Percentiles rank a stretch among this genome's conserved stretches.
Evolutionary conservation across 2,113 vertebrate genomes (phyloP).

Genomic region (Herpetotheres cachinnans): DNA sequence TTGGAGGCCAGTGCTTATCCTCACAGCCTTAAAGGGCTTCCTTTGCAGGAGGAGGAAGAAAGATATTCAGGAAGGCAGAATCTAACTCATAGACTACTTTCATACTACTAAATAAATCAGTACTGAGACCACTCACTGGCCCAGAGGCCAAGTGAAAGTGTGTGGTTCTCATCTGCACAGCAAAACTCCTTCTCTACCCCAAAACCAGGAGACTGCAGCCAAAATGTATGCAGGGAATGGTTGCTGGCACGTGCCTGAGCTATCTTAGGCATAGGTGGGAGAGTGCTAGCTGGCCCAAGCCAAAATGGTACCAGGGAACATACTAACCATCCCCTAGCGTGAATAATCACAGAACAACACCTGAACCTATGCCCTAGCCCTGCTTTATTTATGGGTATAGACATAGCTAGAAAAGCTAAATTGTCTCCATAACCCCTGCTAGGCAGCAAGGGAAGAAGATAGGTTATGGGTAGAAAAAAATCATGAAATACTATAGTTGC

Average conservation of each 20-base stretch:
- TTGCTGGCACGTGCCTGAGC: background rate
- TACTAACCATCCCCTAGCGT: background rate
- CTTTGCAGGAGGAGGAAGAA: background rate
- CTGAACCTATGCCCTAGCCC: background rate
- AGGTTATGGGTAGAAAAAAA: background rate
- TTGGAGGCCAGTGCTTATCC: background rate
- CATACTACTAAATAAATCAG: background rate
- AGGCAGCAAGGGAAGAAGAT: background rate
- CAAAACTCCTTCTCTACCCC: background rate
- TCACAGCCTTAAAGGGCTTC: background rate
- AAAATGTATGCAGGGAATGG: background rate
- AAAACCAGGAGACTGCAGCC: background rate
- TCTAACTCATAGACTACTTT: background rate
- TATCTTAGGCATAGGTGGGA: background rate
- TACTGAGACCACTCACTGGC: background rate
- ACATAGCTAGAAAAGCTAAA: background rate
- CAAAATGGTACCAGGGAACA: background rate
- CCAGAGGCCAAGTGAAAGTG: background rate
- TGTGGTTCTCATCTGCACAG: background rate
- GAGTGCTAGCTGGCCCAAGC: background rate
- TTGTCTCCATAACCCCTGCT: background rate
- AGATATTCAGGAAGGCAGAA: background rate
- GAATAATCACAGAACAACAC: background rate
- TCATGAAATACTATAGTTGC: rapidly evolving
- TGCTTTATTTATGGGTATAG: background rate